A percentile compares a stretch with the other conserved stretches of the same genome.
Conservation (phyloP, 92 coral and sea anemone genomes). For the Blastomussa wellsi region DNA sequence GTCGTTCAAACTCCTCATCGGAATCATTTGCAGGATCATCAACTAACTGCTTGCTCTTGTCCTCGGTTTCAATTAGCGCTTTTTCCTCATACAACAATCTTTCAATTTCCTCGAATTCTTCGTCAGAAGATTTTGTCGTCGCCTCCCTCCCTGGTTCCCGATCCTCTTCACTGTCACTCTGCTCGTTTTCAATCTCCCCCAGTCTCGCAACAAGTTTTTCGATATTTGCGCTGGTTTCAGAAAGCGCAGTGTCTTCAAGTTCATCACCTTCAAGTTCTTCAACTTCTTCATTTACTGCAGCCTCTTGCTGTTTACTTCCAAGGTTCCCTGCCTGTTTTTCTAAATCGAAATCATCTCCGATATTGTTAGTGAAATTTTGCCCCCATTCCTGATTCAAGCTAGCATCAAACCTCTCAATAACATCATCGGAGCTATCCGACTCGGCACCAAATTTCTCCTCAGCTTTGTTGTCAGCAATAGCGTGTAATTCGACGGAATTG, state of each 20-base stretch:
- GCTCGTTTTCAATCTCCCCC: constrained; percentile 44
- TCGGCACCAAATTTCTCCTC: constrained; percentile 9
- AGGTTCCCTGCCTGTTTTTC: not conserved
- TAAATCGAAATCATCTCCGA: not conserved
- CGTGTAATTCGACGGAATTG: not conserved
- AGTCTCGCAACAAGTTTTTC: constrained; percentile 35
- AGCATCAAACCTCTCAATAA: constrained; percentile 42
- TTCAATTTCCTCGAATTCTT: constrained; percentile 74
- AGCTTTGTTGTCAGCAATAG: not conserved
- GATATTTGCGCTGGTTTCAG: constrained; percentile 24
- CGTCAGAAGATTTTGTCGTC: constrained; percentile 42
- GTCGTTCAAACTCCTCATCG: constrained; percentile 31
- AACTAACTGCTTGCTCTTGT: not conserved
- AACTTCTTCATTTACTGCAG: not conserved
- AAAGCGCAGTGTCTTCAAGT: not conserved
- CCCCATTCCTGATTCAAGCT: constrained; percentile 11
- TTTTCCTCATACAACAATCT: constrained; percentile 56
- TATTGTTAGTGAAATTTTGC: not conserved
- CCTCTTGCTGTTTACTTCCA: not conserved
- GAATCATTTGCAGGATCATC: not conserved
- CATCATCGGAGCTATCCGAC: constrained; percentile 41
- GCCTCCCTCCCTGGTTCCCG: constrained; percentile 20
- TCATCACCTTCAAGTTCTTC: not conserved
- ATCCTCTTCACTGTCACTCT: constrained; percentile 34
- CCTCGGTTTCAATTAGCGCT: constrained; percentile 36